Percentiles rank a stretch among this genome's conserved stretches.
Conservation (phyloP, 2,113 vertebrate species). For the Upupa epops region DNA sequence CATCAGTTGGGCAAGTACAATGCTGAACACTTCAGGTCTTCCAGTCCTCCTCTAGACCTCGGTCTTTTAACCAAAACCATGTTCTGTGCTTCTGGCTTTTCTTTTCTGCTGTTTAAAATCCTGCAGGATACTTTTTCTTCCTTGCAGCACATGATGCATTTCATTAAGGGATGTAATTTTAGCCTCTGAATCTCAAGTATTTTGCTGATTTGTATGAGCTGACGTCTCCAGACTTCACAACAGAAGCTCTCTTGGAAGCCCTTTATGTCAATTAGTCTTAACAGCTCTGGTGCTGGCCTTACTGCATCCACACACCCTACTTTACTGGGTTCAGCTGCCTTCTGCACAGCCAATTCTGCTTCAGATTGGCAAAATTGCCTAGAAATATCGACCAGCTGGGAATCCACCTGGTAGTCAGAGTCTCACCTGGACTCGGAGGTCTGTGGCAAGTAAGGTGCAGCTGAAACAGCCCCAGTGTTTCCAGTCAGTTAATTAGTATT, state of each 20-base stretch:
- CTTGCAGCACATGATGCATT: slow-evolving; percentile 2
- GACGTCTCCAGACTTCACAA: background rate
- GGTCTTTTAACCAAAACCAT: too few relatives aligned
- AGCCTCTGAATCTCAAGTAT: background rate
- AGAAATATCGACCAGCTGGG: background rate
- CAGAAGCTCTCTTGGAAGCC: background rate
- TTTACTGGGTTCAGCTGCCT: background rate
- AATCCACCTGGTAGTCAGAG: background rate
- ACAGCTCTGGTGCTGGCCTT: background rate
- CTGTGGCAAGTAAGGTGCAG: background rate
- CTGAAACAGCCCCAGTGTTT: background rate
- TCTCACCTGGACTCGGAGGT: background rate
- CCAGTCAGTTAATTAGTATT: slow-evolving; percentile 8
- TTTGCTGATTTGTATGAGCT: background rate
- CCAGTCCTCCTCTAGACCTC: background rate
- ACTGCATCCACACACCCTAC: background rate
- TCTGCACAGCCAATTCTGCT: background rate
- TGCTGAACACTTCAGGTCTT: background rate
- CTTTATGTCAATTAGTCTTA: background rate
- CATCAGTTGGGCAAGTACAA: too few relatives aligned
- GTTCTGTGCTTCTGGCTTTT: too few relatives aligned
- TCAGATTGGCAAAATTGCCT: background rate
- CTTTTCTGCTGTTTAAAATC: background rate
- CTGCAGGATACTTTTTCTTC: background rate
- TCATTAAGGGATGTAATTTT: slow-evolving; percentile 38